Percentiles rank a stretch among this genome's conserved stretches.
These are phyloP conservation scores for Decapterus maruadsi DNA, from an alignment of 2,797 vertebrate species.

Conservation along the genomic window DNA sequence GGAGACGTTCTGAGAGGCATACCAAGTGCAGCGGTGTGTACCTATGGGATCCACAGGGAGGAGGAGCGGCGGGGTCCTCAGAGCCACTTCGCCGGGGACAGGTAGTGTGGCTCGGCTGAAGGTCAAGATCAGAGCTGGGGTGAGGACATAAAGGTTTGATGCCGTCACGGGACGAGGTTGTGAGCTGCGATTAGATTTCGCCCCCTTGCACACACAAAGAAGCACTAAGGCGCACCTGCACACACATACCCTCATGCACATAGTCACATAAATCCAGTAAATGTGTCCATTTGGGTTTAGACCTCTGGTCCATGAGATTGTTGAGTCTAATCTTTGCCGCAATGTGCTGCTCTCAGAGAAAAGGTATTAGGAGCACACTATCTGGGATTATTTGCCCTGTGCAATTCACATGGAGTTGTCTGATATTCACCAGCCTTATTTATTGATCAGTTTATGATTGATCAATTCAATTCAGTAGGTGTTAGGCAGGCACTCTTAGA, in stretches of 20 bases:
- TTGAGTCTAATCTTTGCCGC: conserved; percentile 21
- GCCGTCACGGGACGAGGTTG: conserved; percentile 18
- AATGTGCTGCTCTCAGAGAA: neutral
- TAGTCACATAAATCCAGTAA: neutral
- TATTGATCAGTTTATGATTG: conserved; percentile 56
- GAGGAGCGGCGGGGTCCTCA: conserved; percentile 43
- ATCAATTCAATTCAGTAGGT: conserved; percentile 49
- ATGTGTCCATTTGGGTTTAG: conserved; percentile 9
- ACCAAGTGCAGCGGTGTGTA: conserved; percentile 55
- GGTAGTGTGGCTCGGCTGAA: conserved; percentile 48
- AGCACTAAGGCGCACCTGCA: neutral
- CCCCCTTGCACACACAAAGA: neutral
- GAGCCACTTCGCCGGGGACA: conserved; percentile 46
- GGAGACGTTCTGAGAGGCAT: conserved; percentile 62
- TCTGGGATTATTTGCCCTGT: conserved; percentile 33
- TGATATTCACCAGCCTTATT: conserved; percentile 36
- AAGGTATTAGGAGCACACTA: conserved; percentile 12
- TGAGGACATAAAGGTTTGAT: conserved; percentile 40
- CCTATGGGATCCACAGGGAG: conserved; percentile 48
- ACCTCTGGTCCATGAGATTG: conserved; percentile 11
- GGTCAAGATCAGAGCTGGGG: conserved; percentile 60
- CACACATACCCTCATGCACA: neutral
- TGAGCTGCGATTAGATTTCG: conserved; percentile 32
- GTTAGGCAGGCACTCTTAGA: conserved; percentile 18
- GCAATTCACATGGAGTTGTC: conserved; percentile 5